Percentiles rank a stretch among this genome's conserved stretches.
Evolutionary conservation across 2,113 vertebrate genomes (phyloP).

Genomic region (Condylura cristata): DNA sequence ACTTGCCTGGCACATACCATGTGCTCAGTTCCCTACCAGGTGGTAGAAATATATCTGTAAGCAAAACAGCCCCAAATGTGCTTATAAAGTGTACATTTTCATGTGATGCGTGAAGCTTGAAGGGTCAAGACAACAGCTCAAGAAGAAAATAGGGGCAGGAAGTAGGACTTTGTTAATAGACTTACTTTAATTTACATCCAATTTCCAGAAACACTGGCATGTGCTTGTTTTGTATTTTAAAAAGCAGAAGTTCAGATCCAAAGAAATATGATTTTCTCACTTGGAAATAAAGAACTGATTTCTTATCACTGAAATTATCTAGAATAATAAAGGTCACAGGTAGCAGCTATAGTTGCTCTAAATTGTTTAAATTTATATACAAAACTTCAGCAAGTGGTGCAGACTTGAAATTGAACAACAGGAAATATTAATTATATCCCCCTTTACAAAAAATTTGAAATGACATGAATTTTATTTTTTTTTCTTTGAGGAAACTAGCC

Average conservation of each 20-base stretch:
- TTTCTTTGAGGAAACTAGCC: slow-evolving; percentile 3
- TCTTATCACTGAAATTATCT: neutral
- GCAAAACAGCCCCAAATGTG: neutral
- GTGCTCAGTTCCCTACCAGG: neutral
- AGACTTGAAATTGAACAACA: neutral
- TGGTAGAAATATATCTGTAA: neutral
- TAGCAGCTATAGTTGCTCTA: neutral
- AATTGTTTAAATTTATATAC: neutral
- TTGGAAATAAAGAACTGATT: neutral
- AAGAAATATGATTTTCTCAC: neutral
- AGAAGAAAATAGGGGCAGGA: rapidly evolving
- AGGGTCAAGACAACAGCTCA: neutral
- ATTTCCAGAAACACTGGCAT: neutral
- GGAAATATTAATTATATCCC: neutral
- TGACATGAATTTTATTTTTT: neutral
- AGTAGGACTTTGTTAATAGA: neutral
- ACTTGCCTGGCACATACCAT: neutral
- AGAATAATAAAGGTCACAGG: neutral
- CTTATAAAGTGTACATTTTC: neutral
- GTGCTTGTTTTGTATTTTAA: neutral
- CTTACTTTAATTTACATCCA: neutral
- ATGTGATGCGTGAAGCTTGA: neutral
- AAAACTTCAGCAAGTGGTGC: neutral
- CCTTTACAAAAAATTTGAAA: neutral
- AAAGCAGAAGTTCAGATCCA: neutral